These are phyloP conservation scores for Phylloscopus trochiloides DNA, from an alignment of 2,113 vertebrate genomes.

Conservation along the genomic window DNA sequence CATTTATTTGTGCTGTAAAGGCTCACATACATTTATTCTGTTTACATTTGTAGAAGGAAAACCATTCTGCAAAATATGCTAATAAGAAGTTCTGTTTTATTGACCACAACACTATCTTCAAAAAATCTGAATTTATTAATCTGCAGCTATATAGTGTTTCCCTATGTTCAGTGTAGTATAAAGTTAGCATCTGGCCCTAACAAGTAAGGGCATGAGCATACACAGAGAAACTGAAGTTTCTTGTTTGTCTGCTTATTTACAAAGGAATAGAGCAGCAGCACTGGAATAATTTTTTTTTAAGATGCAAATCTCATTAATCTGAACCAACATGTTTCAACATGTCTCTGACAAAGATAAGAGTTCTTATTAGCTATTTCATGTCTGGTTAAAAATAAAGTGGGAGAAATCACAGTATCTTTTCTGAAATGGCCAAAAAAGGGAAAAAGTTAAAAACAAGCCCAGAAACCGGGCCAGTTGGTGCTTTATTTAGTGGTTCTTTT, in stretches of 20 bases:
- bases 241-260: neutral
- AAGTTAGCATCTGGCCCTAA: neutral
- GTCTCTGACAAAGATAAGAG: neutral
- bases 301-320: neutral
- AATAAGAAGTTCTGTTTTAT: neutral
- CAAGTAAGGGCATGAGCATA: neutral
- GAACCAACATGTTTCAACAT: neutral
- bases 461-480: neutral
- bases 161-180: neutral
- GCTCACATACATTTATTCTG: neutral
- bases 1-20: neutral
- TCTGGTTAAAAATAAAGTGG: conserved; percentile 27
- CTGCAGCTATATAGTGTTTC: neutral
- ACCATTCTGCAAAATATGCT: neutral
- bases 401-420: conserved; percentile 6
- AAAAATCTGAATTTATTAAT: neutral
- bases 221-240: neutral
- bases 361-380: conserved; percentile 6
- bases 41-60: neutral
- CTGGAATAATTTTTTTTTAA: neutral
- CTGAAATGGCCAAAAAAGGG: conserved; percentile 36
- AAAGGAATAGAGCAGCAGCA: neutral
- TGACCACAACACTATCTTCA: neutral
- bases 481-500: conserved; percentile 55
- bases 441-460: neutral